Evolutionary conservation across 2,888 invertebrate species (phyloP), one percentile per base, ranked within the genome.

Genomic region (Selenia dentaria): DNA sequence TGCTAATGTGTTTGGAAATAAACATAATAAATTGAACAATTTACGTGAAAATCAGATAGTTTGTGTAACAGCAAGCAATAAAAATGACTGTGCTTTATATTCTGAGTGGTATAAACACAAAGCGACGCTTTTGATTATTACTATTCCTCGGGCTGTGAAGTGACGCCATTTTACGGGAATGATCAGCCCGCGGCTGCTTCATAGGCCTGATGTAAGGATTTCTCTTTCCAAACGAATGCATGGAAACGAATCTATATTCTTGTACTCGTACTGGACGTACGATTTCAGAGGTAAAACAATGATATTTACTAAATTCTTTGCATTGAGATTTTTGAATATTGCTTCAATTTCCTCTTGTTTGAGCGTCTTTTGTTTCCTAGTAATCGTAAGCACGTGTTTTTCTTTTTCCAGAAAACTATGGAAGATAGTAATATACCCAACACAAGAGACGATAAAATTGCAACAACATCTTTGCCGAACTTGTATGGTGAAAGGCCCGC

Each of bases 121-220:
- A 70, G 59, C 74, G 70, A 74, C 74, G 75, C 67, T 77, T 80
- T 78, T 85, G 82, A 85, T 41, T 85, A 83, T 77, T 75, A 82
- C 81, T 77, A 82, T 84, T 86, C 81, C 80, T 88, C 87, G 78
- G 83, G 79, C 78, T 74, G 83, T 79, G 79, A 79, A 90, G 90
- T 91, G 91, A 91, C 91, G 91, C 91, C 91, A 91, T 91, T 91
- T 91, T 91, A 91, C 90, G 90, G 90, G 90, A 89, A 90, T 91
- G 91, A 90, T 82, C 90, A 89, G 91, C 87, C 86, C 81, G 89
- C 85, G 84, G 89, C 87, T 85, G 91, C 84, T 79, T 84, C 83
- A 74, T 83, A 80, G 83, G 82, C 86, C 86, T 76, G 82, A 88
- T 89, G 89, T 89, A 83, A 89, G 86, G 84, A 83, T 80, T 73